Base-by-base conservation (phyloP, 1,140 invertebrate genomes). In the Patella vulgata region DNA sequence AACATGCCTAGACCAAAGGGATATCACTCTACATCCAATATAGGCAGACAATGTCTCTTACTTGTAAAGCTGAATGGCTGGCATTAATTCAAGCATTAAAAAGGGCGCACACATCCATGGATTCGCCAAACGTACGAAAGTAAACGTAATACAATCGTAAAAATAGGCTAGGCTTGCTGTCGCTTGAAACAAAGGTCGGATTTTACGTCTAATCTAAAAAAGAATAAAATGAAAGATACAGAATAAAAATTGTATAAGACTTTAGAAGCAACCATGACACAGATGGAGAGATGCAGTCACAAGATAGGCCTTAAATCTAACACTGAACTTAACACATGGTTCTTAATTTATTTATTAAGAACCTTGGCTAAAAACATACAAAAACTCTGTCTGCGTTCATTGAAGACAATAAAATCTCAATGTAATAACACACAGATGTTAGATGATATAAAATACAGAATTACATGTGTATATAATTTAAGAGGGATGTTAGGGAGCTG, bases 31-130 rank as follows among this genome's bases (percentile, higher is more conserved):
- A 21, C 3, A n/a, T 21, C 28, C 19, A 5, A 3, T 9, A 4
- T 17, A 54, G 17, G 9, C 19, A 11, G n/a, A 17, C 14, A 1
- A 19, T 30, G 27, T 39, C 4, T 48, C 87, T 88, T 85, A 91
- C 90, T 85, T 83, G 83, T 90, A 91, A 68, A 92, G 77, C 64
- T 81, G 80, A 58, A 92, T 75, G 68, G 88, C 88, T 56, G 89
- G 85, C 75, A 87, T 84, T 59, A 96, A 90, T 78, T 96, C 92
- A 63, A 96, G 86, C n/a, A 96, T 77, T 55, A 97, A 88, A 83
- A 97, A 97, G 67, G 92, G 92, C 74, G 94, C 93, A 23, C 92
- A 92, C 28, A 92, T 88, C 78, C 97, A 97, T 27, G 91, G 90
- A 87, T 97, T 89, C 47, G 90, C 85, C 27, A 96, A 75, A 70